Base-by-base conservation (phyloP, 2,797 vertebrate genomes). In the Myiothlypis coronata region DNA sequence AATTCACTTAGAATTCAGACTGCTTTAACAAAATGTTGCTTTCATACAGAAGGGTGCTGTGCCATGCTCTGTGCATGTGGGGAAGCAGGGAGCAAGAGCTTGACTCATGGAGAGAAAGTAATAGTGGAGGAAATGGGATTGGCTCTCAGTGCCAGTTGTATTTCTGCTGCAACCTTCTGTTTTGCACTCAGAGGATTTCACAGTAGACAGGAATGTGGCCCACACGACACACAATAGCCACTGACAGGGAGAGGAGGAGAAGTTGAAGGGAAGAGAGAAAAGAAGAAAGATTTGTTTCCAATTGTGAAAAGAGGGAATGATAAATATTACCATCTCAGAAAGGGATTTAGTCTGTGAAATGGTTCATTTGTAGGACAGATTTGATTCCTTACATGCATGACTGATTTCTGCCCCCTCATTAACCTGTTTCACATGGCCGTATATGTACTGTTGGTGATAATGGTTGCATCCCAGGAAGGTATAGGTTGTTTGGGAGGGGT, bases 91-190 rank as follows among this genome's bases (percentile, higher is more conserved):
- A 67, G 44, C 35, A 57, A 67, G 87, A 72, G 57, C 39, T 69
- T 87, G 83, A 56, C 56, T 94, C n/a, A 47, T 1, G 16, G 67
- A 67, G 82, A 81, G 44, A 88, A 76, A 72, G 34, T 72, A 92
- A 61, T 13, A 77, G 79, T 85, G 55, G 52, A 89, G 72, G 76
- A 93, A 94, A 92, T 64, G 55, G 47, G 90, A 67, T 63, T 23
- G 4, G 57, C 47, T 72, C n/a, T 82, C 3, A 0, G 47, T 81
- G 67, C 55, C 70, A 24, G 49, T 64, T 65, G 44, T 76, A 87
- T 60, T 90, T 91, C 80, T 90, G 79, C 43, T 94, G 30, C 37
- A 67, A 8, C 59, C 77, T 94, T 87, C 92, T 94, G 55, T 64
- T 91, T 82, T 76, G n/a, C n/a, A 91, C 39, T 63, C 72, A 50